These are phyloP conservation scores for Callithrix jacchus DNA, from an alignment of 2,113 vertebrate genomes.

Conservation along the genomic window DNA sequence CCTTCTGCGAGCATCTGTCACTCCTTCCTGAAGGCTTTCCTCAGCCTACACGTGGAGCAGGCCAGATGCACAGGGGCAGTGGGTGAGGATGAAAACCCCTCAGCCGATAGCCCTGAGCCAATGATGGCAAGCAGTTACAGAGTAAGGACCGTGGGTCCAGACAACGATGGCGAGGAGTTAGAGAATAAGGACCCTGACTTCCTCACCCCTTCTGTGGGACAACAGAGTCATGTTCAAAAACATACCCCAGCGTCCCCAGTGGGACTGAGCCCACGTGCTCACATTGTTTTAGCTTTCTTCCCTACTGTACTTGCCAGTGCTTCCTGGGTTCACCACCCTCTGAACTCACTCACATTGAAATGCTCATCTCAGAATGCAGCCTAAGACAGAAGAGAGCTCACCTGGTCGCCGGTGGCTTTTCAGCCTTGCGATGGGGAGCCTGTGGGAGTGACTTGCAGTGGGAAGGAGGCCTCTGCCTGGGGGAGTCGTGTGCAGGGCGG, in stretches of 20 bases:
- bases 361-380: background rate
- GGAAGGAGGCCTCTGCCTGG: background rate
- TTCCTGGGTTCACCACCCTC: background rate
- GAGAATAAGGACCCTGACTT: background rate
- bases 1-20: accelerated
- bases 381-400: background rate
- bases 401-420: background rate
- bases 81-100: background rate
- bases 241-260: background rate
- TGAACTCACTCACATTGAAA: background rate
- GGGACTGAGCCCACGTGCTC: background rate
- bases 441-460: background rate
- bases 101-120: background rate
- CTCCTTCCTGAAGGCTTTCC: background rate
- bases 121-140: background rate
- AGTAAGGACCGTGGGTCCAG: background rate
- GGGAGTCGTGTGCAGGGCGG: too few species aligned
- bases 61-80: background rate
- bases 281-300: background rate
- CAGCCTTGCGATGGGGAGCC: background rate
- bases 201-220: background rate
- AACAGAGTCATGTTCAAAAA: background rate
- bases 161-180: background rate
- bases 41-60: accelerated
- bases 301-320: accelerated